Percentiles rank a stretch among this genome's conserved stretches.
phyloP scores from a whole-genome alignment of 2,113 vertebrate genomes.

The Prionailurus viverrinus region DNA sequence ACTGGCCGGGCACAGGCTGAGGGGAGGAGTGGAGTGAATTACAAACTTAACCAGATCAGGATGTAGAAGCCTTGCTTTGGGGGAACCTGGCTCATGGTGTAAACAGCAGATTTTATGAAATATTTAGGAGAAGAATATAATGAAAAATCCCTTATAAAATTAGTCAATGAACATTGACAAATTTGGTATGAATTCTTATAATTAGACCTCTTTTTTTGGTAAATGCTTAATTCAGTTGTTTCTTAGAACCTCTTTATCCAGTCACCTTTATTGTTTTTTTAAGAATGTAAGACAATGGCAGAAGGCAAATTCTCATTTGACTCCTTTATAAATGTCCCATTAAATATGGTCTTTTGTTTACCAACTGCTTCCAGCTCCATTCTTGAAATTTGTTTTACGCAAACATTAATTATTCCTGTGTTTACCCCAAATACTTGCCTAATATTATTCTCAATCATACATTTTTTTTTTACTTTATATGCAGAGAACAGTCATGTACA shows the following conservation, averaged over 20 bases:
- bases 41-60: neutral
- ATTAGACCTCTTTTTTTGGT: neutral
- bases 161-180: neutral
- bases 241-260: neutral
- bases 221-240: neutral
- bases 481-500: neutral
- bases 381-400: neutral
- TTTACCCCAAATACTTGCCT: neutral
- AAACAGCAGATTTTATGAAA: neutral
- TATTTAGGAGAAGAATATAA: neutral
- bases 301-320: neutral
- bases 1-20: too few species aligned
- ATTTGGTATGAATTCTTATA: neutral
- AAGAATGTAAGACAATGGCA: neutral
- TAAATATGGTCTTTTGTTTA: neutral
- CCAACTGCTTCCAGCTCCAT: neutral
- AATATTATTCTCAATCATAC: neutral
- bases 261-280: neutral
- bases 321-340: neutral
- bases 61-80: neutral
- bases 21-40: fast-evolving
- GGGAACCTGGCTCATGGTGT: too few species aligned
- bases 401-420: neutral
- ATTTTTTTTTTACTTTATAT: neutral
- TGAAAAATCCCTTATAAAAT: neutral